Evolutionary conservation across 2,113 vertebrate species (phyloP).

Genomic region (Megaptera novaeangliae): DNA sequence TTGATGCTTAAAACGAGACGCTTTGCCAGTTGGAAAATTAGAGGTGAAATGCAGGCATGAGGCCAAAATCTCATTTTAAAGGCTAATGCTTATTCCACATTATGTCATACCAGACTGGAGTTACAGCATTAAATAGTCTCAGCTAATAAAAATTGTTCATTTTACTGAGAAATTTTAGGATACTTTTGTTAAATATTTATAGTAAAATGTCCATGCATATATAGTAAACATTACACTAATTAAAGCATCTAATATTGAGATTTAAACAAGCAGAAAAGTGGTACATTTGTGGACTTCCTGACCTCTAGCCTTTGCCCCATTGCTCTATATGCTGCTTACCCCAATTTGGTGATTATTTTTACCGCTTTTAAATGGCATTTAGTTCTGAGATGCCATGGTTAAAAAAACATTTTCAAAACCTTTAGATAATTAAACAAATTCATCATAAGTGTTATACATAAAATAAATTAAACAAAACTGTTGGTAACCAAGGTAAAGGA

Average conservation of each 20-base stretch:
- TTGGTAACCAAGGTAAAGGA: background rate
- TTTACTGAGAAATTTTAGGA: background rate
- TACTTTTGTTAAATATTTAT: background rate
- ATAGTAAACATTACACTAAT: background rate
- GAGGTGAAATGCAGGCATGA: background rate
- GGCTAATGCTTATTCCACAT: background rate
- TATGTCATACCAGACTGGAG: background rate
- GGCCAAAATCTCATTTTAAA: background rate
- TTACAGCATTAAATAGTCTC: background rate
- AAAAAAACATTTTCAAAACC: background rate
- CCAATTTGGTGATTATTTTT: background rate
- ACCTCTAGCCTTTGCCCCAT: background rate
- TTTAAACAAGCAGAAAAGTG: background rate
- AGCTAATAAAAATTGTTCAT: background rate
- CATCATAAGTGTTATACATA: background rate
- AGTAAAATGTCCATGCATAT: background rate
- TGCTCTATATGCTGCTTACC: background rate
- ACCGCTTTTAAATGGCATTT: background rate
- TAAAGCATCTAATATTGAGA: background rate
- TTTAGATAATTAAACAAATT: background rate
- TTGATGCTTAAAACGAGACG: background rate
- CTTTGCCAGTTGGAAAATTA: background rate
- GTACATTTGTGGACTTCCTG: background rate
- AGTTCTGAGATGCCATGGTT: background rate
- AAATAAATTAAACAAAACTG: background rate